Percentiles rank a stretch among this genome's conserved stretches.
Conservation (phyloP, 2,113 vertebrate genomes). For the rat (Rattus norvegicus) region GRCr8 NC_086023.1:114821501-114822000, state of each 20-base stretch:
- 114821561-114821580: not conserved
- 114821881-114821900: not conserved
- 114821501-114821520: constrained; percentile 92
- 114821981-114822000: too few species aligned
- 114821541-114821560: constrained; percentile 49
- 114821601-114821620: not conserved
- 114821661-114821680: not conserved
- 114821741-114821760: not conserved
- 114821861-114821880: not conserved
- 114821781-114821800: not conserved
- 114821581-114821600: not conserved
- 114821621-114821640: constrained; percentile 1
- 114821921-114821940: not conserved
- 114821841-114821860: not conserved
- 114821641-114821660: constrained; percentile 36
- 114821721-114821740: not conserved
- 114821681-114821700: not conserved
- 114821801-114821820: not conserved
- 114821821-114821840: not conserved
- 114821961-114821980: not conserved
- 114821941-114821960: not conserved
- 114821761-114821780: not conserved
- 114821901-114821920: not conserved
- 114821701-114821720: not conserved
- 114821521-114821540: constrained; percentile 92